Evolutionary conservation across 2,888 invertebrate genomes (phyloP), one percentile per base, ranked within the genome.

Genomic region (Macroteleia sp.): DNA sequence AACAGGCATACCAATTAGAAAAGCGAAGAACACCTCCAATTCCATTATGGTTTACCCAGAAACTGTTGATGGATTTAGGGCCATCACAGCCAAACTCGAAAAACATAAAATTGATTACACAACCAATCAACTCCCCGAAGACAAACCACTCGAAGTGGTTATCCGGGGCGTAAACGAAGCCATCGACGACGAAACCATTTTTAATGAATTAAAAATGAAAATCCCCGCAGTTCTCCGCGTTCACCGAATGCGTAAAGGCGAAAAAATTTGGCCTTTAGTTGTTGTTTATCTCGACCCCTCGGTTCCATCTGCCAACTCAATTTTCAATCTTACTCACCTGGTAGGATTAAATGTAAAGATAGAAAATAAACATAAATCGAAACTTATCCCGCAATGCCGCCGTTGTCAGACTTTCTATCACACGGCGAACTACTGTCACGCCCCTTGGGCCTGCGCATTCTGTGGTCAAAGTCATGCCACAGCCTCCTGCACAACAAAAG

Each of bases 401-500:
- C 32, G 67, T 4, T 69, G 48, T 16, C 62, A 25, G 8, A 4
- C 42, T 5, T 70, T 44, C 17, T 14, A 10, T 6, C 70, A 70
- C 28, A 70, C 61, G n/a, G n/a, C n/a, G n/a, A n/a, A n/a, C n/a
- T n/a, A n/a, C n/a, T n/a, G n/a, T n/a, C n/a, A n/a, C n/a, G n/a
- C n/a, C n/a, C n/a, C n/a, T n/a, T n/a, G n/a, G n/a, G n/a, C n/a
- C n/a, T n/a, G n/a, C n/a, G n/a, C 61, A 9, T 61, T 71, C 46
- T 71, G 61, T 22, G 16, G 19, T 9, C 17, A 25, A 9, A n/a
- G 8, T 16, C 54, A 71, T 25, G 54, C 36, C 46, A 71, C 56
- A 0, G 9, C 48, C 2, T 3, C 41, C 5, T 42, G 57, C 36
- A 22, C 19, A 0, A 2, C 9, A 1, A 71, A 61, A 17, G 54